Evolutionary conservation across 2,888 invertebrate genomes (phyloP).

Genomic region (Carpatolechia fugitivella): DNA sequence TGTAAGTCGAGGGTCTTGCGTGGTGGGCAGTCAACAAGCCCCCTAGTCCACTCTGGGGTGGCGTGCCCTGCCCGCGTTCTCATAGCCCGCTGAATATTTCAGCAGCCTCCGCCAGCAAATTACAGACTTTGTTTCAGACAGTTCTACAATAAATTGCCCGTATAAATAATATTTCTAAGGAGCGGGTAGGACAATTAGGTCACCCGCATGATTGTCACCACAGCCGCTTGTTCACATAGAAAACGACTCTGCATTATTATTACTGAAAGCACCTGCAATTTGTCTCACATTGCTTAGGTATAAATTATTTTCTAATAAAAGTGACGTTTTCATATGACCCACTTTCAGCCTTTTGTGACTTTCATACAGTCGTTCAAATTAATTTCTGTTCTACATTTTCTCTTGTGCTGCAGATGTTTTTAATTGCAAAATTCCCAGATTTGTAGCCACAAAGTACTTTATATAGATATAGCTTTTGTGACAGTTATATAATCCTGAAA

Average conservation of each 20-base stretch:
- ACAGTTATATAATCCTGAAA: constrained; percentile 27
- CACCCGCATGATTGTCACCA: constrained; percentile 50
- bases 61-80: constrained; percentile 48
- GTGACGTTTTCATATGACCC: background rate
- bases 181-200: constrained; percentile 54
- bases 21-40: constrained; percentile 25
- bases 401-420: background rate
- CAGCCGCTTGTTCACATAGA: constrained; percentile 52
- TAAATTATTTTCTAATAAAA: background rate
- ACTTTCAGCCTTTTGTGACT: background rate
- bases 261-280: constrained; percentile 28
- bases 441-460: background rate
- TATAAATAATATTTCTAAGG: constrained; percentile 50
- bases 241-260: constrained; percentile 29
- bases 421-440: constrained; percentile 3
- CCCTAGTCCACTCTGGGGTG: constrained; percentile 39
- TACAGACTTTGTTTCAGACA: constrained; percentile 54
- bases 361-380: background rate
- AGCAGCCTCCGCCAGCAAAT: constrained; percentile 60
- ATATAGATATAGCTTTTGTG: constrained; percentile 13
- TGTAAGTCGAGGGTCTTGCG: constrained; percentile 31
- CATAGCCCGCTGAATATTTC: constrained; percentile 67
- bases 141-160: constrained; percentile 55
- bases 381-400: background rate
- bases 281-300: constrained; percentile 9